Evolutionary conservation across 2,113 vertebrate genomes (phyloP).

Genomic region (Bothrops jararaca): DNA sequence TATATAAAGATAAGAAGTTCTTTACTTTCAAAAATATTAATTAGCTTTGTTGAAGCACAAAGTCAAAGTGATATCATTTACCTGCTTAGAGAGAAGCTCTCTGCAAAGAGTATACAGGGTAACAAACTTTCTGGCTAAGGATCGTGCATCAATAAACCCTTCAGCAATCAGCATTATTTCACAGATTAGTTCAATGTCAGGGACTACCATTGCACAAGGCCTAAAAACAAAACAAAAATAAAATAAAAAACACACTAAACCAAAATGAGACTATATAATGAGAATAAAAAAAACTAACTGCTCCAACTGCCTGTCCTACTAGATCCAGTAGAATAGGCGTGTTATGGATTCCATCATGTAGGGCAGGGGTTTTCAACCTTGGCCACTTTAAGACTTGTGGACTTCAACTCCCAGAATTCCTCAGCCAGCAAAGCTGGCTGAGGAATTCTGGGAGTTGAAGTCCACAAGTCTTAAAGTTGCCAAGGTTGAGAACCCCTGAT

Average conservation of each 20-base stretch:
- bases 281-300: slow-evolving; percentile 38
- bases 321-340: neutral
- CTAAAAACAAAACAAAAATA: slow-evolving; percentile 52
- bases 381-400: no score
- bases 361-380: no score
- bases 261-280: slow-evolving; percentile 27
- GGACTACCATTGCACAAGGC: slow-evolving; percentile 81
- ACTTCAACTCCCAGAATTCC: no score
- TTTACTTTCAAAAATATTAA: slow-evolving; percentile 27
- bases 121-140: slow-evolving; percentile 78
- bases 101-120: slow-evolving; percentile 75
- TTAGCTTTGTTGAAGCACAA: neutral
- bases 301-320: neutral
- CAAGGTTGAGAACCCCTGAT: no score
- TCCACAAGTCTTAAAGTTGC: no score
- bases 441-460: no score
- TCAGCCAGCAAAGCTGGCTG: no score
- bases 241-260: neutral
- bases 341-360: neutral
- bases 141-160: slow-evolving; percentile 72
- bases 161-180: slow-evolving; percentile 84
- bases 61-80: slow-evolving; percentile 47
- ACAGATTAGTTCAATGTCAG: slow-evolving; percentile 82
- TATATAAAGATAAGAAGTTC: neutral
- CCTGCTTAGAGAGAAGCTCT: slow-evolving; percentile 84